Evolutionary conservation across 2,797 vertebrate species (phyloP).

Genomic region (Antrozous pallidus): DNA sequence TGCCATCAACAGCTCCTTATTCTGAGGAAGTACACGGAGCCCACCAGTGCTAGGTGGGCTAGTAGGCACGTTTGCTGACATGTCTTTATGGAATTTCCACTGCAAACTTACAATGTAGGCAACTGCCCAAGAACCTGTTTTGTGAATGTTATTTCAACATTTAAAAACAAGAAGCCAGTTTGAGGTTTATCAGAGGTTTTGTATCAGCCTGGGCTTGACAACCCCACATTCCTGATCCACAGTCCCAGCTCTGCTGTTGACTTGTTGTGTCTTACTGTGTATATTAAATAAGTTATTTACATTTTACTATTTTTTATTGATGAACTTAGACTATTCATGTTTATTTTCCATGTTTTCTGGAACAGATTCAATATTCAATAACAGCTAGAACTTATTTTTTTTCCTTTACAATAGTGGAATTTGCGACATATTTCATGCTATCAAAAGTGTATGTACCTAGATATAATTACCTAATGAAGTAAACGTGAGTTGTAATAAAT

Average conservation of each 20-base stretch:
- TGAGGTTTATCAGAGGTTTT: background rate
- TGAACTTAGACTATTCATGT: background rate
- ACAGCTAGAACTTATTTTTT: background rate
- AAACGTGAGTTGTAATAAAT: background rate
- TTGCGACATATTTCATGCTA: background rate
- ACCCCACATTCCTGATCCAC: background rate
- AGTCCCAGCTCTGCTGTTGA: conserved; percentile 28
- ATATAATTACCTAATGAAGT: background rate
- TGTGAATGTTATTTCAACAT: background rate
- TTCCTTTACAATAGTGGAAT: background rate
- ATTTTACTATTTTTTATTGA: background rate
- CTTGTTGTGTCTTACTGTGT: background rate
- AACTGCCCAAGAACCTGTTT: background rate
- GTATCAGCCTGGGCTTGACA: too few species aligned
- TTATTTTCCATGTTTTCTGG: background rate
- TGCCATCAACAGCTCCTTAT: too few species aligned
- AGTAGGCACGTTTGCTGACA: background rate
- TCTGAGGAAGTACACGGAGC: background rate
- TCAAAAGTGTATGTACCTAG: background rate
- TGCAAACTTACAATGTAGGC: background rate
- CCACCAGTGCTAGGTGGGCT: background rate
- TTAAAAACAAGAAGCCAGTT: background rate
- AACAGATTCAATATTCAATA: background rate
- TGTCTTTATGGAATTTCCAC: background rate
- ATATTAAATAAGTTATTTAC: background rate